Conservation (phyloP, 64 coral and sea anemone species). For the Montipora cactus region DNA sequence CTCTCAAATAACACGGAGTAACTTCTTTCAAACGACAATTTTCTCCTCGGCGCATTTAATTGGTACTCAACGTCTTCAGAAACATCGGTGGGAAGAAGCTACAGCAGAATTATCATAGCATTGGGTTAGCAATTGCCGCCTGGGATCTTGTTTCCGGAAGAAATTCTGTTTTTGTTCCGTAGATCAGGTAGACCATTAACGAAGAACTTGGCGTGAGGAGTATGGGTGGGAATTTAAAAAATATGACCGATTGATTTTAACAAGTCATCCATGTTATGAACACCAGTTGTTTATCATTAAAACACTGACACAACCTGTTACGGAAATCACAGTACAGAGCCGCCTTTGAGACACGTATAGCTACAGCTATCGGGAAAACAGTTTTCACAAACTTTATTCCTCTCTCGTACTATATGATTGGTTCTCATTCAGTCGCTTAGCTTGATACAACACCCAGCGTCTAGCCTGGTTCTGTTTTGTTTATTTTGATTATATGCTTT, state of each 20-base stretch:
- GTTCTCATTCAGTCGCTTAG: background rate
- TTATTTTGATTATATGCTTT: slow-evolving; percentile 13
- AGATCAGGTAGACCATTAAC: no score
- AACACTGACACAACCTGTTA: slow-evolving; percentile 36
- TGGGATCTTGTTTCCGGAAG: no score
- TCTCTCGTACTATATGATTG: background rate
- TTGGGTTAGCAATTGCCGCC: no score
- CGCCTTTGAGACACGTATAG: background rate
- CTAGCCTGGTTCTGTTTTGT: background rate
- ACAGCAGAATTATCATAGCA: no score
- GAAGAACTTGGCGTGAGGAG: background rate
- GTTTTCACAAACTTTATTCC: background rate
- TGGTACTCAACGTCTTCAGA: no score
- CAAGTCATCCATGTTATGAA: slow-evolving; percentile 11
- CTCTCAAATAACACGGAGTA: no score
- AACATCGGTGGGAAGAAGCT: no score
- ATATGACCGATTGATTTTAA: background rate
- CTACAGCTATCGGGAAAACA: background rate
- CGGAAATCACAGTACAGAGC: background rate
- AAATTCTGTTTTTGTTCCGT: no score
- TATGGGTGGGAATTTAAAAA: background rate
- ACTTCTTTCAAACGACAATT: no score
- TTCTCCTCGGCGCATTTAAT: no score
- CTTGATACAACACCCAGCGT: background rate
- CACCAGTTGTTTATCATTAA: slow-evolving; percentile 52